phyloP scores from a whole-genome alignment of 2,888 invertebrate species.

The Ectobius pallidus region DNA sequence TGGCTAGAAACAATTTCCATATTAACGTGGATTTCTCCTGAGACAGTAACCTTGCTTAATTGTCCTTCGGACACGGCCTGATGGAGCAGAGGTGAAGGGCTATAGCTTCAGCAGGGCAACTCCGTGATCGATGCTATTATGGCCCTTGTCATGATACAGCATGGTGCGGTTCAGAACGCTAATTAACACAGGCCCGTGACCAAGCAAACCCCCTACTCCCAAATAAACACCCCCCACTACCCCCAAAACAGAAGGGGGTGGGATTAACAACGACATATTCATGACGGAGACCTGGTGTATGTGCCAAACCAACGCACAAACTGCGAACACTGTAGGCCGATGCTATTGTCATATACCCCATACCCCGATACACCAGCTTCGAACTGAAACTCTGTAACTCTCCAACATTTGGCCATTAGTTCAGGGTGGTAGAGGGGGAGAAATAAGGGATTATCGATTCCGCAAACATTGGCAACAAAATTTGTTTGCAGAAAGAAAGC shows the following conservation, averaged over 20 bases:
- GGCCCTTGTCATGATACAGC: constrained; percentile 20
- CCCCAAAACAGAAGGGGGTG: neutral
- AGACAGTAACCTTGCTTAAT: neutral
- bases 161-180: constrained; percentile 11
- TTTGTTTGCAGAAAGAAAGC: neutral
- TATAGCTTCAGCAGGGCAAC: too few species aligned
- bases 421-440: neutral
- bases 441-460: constrained; percentile 5
- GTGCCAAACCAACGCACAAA: constrained; percentile 7
- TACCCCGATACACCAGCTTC: too few species aligned
- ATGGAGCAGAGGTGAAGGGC: neutral
- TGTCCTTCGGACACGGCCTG: constrained; percentile 17
- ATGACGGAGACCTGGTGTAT: neutral
- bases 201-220: neutral
- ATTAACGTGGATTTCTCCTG: too few species aligned
- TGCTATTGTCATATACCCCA: neutral
- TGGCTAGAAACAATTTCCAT: too few species aligned
- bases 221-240: constrained; percentile 7
- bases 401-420: neutral
- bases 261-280: neutral
- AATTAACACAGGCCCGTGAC: constrained; percentile 14
- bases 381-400: neutral
- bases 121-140: constrained; percentile 14
- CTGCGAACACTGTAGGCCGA: neutral
- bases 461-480: neutral